A percentile compares a stretch with the other conserved stretches of the same genome.
Evolutionary conservation across 2,113 vertebrate species (phyloP).

Genomic region (Sprattus sprattus): DNA sequence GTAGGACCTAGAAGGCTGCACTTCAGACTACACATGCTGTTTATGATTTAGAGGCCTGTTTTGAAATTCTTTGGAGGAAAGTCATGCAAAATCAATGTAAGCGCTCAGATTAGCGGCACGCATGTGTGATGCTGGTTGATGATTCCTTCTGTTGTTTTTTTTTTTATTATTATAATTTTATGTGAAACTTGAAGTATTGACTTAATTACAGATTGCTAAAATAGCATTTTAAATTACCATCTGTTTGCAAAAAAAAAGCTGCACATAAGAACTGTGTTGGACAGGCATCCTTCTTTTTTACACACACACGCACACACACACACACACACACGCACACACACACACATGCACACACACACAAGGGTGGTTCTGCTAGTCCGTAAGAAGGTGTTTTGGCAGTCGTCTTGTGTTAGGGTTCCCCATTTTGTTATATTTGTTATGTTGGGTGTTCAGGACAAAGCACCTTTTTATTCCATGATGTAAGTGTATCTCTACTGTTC

Average conservation of each 20-base stretch:
- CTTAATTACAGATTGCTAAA: background rate
- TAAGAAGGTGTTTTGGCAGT: background rate
- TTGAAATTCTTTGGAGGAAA: background rate
- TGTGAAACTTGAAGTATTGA: background rate
- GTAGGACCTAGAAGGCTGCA: background rate
- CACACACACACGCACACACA: background rate
- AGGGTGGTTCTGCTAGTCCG: background rate
- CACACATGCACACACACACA: background rate
- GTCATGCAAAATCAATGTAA: background rate
- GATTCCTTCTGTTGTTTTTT: background rate
- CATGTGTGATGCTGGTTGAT: background rate
- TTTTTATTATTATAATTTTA: background rate
- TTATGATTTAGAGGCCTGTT: background rate
- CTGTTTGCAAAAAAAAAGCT: background rate
- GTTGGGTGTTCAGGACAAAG: background rate
- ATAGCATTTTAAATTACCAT: background rate
- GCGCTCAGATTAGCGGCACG: background rate
- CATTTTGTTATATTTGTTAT: background rate
- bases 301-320: background rate
- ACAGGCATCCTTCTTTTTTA: background rate
- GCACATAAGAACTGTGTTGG: background rate
- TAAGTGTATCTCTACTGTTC: background rate
- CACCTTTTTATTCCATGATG: background rate
- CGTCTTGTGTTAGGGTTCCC: background rate
- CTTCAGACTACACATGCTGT: background rate